Conservation (phyloP, 2,113 vertebrate species). For the Paramisgurnus dabryanus region DNA sequence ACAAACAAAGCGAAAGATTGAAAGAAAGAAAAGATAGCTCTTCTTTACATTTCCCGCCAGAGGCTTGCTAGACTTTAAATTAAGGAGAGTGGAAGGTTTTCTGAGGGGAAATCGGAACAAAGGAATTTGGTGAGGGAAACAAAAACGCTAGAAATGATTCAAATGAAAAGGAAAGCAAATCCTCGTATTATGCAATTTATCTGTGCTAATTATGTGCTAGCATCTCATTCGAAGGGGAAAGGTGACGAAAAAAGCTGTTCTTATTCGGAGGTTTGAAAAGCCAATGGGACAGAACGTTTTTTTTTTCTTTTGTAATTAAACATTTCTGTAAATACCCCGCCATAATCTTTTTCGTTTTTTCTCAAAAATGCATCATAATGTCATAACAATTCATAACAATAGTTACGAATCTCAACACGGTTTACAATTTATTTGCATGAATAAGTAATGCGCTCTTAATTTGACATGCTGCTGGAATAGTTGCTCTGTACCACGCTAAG, state of each 20-base stretch:
- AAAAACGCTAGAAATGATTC: conserved; percentile 40
- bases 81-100: conserved; percentile 10
- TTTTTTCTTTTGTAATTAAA: conserved; percentile 22
- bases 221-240: neutral
- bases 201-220: conserved; percentile 56
- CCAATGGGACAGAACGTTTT: neutral
- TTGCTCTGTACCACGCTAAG: conserved; percentile 47
- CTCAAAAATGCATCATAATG: conserved; percentile 56
- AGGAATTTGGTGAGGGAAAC: conserved; percentile 43
- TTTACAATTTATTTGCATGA: conserved; percentile 76
- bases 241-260: neutral
- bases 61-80: conserved; percentile 62
- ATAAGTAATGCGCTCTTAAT: conserved; percentile 72
- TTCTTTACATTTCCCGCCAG: conserved; percentile 58
- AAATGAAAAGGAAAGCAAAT: conserved; percentile 15
- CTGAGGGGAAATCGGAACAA: conserved; percentile 44
- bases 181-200: conserved; percentile 63
- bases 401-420: conserved; percentile 74
- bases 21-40: conserved; percentile 43
- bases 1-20: conserved; percentile 56
- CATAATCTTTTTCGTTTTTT: conserved; percentile 16
- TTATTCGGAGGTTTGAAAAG: neutral
- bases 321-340: neutral
- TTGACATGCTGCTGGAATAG: conserved; percentile 63
- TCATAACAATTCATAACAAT: conserved; percentile 70